Percentiles rank a stretch among this genome's conserved stretches.
Evolutionary conservation across 2,113 vertebrate species (phyloP).

Genomic region (Callopanchax toddi): DNA sequence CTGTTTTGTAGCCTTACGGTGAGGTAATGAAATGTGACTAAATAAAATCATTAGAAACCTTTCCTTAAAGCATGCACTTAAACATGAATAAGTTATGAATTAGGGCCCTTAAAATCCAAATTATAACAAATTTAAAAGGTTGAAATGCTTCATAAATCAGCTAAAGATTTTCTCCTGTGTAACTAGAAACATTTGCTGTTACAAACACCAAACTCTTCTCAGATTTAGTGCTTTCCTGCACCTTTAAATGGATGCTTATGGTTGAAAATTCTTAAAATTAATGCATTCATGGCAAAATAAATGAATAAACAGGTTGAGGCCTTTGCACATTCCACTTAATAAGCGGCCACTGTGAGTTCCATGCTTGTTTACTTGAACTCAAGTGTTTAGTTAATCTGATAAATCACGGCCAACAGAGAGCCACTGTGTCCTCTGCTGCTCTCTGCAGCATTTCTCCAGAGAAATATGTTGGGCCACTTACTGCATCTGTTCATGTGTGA

Average conservation of each 20-base stretch:
- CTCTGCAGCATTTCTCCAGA: slow-evolving; percentile 23
- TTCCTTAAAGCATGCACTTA: too few relatives aligned
- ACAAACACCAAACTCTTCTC: background rate
- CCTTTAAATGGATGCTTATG: background rate
- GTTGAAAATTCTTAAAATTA: slow-evolving; percentile 13
- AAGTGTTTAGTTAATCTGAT: slow-evolving; percentile 57
- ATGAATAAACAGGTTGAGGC: background rate
- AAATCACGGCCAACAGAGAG: slow-evolving; percentile 46
- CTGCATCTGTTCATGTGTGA: slow-evolving; percentile 47
- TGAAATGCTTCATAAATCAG: too few relatives aligned
- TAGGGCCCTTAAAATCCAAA: too few relatives aligned
- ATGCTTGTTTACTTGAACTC: slow-evolving; percentile 32
- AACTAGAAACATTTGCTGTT: too few relatives aligned
- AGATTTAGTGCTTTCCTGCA: background rate
- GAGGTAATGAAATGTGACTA: too few relatives aligned
- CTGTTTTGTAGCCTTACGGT: too few relatives aligned
- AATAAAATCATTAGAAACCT: too few relatives aligned
- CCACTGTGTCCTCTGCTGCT: slow-evolving; percentile 35
- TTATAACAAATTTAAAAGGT: too few relatives aligned
- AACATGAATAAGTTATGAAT: too few relatives aligned
- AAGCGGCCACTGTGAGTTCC: slow-evolving; percentile 11
- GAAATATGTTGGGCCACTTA: slow-evolving; percentile 24
- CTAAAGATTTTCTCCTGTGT: too few relatives aligned
- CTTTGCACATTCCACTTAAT: slow-evolving; percentile 4
- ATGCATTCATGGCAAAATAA: background rate